These are phyloP conservation scores for Apistogramma diplotaenia DNA, from an alignment of 2,113 vertebrate species.

Conservation along the genomic window DNA sequence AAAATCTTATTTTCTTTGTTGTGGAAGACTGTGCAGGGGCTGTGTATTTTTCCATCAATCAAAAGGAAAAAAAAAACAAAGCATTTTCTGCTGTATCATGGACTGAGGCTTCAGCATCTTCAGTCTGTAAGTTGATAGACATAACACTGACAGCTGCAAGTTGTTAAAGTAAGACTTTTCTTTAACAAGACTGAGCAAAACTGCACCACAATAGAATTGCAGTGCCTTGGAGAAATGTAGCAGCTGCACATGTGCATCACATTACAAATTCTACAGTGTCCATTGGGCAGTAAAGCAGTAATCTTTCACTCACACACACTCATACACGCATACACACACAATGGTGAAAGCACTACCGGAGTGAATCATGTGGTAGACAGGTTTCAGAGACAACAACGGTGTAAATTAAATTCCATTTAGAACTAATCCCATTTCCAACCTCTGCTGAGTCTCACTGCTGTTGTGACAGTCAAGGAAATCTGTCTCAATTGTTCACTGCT, in stretches of 20 bases:
- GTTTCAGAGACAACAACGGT: constrained; percentile 72
- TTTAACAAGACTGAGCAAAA: constrained; percentile 15
- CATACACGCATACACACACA: constrained; percentile 12
- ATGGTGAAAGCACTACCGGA: constrained; percentile 34
- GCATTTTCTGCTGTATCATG: not conserved
- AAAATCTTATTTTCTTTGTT: not conserved
- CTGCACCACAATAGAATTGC: constrained; percentile 9
- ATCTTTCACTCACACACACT: constrained; percentile 24
- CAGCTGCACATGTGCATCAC: constrained; percentile 21
- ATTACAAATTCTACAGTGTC: constrained; percentile 29
- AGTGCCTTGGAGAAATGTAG: constrained; percentile 8
- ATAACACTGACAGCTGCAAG: not conserved
- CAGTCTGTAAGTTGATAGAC: not conserved
- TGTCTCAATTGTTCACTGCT: constrained; percentile 68
- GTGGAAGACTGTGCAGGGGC: not conserved
- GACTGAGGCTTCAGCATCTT: constrained; percentile 19
- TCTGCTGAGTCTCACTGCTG: constrained; percentile 71
- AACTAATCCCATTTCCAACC: constrained; percentile 80
- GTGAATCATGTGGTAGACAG: constrained; percentile 74
- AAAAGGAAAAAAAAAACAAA: not conserved
- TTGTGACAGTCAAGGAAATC: constrained; percentile 78
- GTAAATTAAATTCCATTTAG: constrained; percentile 84
- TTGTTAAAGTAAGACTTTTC: constrained; percentile 10
- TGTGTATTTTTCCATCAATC: constrained; percentile 19
- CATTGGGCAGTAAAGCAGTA: constrained; percentile 33